phyloP scores from a whole-genome alignment of 2,888 invertebrate genomes.

The Drosophila limbata region DNA sequence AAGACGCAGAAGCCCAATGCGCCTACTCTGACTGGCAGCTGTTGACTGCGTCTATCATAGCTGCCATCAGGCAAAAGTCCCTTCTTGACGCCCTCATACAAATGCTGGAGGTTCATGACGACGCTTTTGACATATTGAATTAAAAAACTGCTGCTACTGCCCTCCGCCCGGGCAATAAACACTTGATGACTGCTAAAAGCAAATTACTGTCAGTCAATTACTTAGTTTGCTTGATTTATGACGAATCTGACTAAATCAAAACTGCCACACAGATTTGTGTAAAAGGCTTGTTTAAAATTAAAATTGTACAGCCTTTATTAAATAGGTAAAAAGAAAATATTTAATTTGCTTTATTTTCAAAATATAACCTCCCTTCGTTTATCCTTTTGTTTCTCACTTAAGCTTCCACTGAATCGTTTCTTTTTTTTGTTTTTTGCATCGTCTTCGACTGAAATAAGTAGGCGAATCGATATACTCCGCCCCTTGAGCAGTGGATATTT shows the following conservation, averaged over 20 bases:
- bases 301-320: not conserved
- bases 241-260: constrained; percentile 2
- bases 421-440: not conserved
- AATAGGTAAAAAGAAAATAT: not conserved
- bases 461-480: constrained; percentile 9
- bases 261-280: not conserved
- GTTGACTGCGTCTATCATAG: constrained; percentile 62
- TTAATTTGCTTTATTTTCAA: not conserved
- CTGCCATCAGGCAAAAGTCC: constrained; percentile 22
- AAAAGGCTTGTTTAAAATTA: not conserved
- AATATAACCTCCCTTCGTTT: not conserved
- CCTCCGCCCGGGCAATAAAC: constrained; percentile 20
- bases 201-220: constrained; percentile 62
- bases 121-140: constrained; percentile 65
- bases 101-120: constrained; percentile 19
- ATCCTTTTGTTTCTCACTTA: not conserved
- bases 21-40: constrained; percentile 68
- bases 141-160: constrained; percentile 43
- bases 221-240: constrained; percentile 29
- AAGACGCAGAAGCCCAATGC: constrained; percentile 23
- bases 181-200: constrained; percentile 37
- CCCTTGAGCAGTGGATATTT: constrained; percentile 28
- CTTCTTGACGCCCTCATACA: constrained; percentile 3
- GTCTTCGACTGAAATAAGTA: not conserved
- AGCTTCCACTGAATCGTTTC: not conserved